A percentile compares a stretch with the other conserved stretches of the same genome.
These are phyloP conservation scores for Halcyon leucocephala DNA, from an alignment of 2,797 vertebrate genomes.

Conservation along the genomic window DNA sequence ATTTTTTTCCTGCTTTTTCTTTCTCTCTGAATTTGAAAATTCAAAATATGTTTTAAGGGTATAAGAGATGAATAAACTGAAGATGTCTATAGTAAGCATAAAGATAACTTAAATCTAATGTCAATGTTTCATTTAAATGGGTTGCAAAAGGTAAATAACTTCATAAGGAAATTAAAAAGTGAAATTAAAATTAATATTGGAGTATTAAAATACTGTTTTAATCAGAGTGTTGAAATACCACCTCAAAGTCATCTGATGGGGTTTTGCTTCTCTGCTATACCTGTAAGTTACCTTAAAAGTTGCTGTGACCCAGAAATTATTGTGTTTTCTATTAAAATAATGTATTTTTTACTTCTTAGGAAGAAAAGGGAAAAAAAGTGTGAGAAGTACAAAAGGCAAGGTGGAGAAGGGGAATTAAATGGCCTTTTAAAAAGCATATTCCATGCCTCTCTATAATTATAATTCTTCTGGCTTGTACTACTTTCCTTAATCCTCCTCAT, in stretches of 20 bases:
- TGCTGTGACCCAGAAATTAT: not conserved
- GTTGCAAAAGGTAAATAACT: not conserved
- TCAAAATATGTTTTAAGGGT: not conserved
- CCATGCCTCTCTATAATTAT: not conserved
- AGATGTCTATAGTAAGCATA: not conserved
- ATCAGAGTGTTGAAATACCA: not conserved
- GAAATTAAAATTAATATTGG: not conserved
- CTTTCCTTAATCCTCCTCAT: not conserved
- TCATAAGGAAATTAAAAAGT: not conserved
- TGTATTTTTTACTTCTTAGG: not conserved
- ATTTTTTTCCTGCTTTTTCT: not conserved
- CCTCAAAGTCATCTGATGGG: not conserved
- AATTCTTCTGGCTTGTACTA: not conserved
- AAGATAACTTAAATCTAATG: not conserved
- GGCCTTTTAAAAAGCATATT: not conserved
- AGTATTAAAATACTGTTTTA: not conserved
- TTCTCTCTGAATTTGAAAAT: not conserved
- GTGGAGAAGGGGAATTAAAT: not conserved
- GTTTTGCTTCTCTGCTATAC: not conserved
- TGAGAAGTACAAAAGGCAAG: not conserved
- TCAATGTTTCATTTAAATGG: not conserved
- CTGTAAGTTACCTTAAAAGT: not conserved
- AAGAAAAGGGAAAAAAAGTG: not conserved
- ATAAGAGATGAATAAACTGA: not conserved
- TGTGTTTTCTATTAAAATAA: not conserved